These are phyloP conservation scores for Delichon dasypus DNA, from an alignment of 2,797 vertebrate genomes.

Conservation along the genomic window DNA sequence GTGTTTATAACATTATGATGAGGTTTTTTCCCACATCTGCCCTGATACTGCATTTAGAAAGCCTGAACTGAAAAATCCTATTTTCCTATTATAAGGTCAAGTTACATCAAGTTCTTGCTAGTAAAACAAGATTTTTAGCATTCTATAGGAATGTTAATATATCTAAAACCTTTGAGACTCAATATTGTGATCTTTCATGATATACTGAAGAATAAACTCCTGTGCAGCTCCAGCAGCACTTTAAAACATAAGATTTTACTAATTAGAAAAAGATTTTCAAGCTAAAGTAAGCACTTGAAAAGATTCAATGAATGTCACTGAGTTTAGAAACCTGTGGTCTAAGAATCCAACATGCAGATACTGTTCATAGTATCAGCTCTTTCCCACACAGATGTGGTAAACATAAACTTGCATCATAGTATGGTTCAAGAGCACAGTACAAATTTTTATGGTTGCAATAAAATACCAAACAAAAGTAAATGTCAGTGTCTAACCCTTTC, in stretches of 20 bases:
- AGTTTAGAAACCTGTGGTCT: slow-evolving; percentile 21
- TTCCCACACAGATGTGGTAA: background rate
- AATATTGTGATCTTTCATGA: slow-evolving; percentile 57
- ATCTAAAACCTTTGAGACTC: slow-evolving; percentile 62
- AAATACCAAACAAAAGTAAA: slow-evolving; percentile 11
- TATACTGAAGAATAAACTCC: slow-evolving; percentile 48
- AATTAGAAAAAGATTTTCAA: slow-evolving; percentile 47
- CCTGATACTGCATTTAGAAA: slow-evolving; percentile 9
- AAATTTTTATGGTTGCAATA: slow-evolving; percentile 19
- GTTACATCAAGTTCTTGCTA: slow-evolving; percentile 65
- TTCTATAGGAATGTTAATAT: slow-evolving; percentile 65
- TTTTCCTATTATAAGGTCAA: slow-evolving; percentile 73
- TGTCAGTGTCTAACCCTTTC: background rate
- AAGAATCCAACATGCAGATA: background rate
- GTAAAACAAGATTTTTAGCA: slow-evolving; percentile 45
- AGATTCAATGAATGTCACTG: slow-evolving; percentile 25
- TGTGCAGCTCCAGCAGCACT: background rate
- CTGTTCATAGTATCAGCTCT: background rate
- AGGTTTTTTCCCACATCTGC: background rate
- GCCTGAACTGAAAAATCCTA: slow-evolving; percentile 53
- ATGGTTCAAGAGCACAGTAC: background rate
- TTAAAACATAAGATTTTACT: slow-evolving; percentile 45
- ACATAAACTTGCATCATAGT: background rate
- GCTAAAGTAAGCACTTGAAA: slow-evolving; percentile 35
- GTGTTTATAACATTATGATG: background rate